These are phyloP conservation scores for Lineus longissimus DNA, from an alignment of 1,140 invertebrate genomes.

Conservation along the genomic window DNA sequence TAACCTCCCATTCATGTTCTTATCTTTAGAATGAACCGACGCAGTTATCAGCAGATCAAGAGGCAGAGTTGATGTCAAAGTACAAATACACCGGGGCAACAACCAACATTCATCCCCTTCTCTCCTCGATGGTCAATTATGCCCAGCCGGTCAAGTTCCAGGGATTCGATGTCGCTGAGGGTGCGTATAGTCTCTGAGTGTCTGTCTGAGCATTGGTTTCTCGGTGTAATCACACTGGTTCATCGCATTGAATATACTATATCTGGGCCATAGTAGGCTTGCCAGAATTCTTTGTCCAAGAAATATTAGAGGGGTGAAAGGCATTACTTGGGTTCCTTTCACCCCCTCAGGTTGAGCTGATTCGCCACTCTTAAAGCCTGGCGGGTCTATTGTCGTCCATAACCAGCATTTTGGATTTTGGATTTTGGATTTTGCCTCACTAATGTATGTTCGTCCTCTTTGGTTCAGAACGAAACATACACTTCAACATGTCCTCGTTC, in stretches of 20 bases:
- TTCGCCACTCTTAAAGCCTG: too few species aligned
- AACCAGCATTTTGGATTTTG: too few species aligned
- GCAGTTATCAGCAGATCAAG: slow-evolving; percentile 59
- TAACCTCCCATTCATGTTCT: too few species aligned
- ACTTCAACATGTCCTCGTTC: slow-evolving; percentile 99
- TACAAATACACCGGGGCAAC: slow-evolving; percentile 93
- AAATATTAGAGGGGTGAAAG: too few species aligned
- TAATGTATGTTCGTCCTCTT: too few species aligned
- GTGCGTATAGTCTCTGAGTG: slow-evolving; percentile 59
- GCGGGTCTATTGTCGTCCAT: too few species aligned
- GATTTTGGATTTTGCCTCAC: too few species aligned
- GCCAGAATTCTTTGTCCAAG: too few species aligned
- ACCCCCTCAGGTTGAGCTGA: too few species aligned
- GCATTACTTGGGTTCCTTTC: too few species aligned
- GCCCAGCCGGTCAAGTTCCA: slow-evolving; percentile 98
- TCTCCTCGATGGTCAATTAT: slow-evolving; percentile 99
- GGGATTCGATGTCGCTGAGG: slow-evolving; percentile 94
- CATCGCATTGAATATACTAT: background rate
- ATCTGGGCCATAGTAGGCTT: background rate
- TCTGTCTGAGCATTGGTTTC: background rate
- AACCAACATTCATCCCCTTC: slow-evolving; percentile 96
- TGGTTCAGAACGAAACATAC: slow-evolving; percentile 78
- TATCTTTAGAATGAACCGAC: background rate
- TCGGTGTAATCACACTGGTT: too few species aligned
- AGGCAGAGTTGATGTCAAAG: slow-evolving; percentile 59